phyloP scores from a whole-genome alignment of 2,888 invertebrate genomes.

The Dynastes maya region DNA sequence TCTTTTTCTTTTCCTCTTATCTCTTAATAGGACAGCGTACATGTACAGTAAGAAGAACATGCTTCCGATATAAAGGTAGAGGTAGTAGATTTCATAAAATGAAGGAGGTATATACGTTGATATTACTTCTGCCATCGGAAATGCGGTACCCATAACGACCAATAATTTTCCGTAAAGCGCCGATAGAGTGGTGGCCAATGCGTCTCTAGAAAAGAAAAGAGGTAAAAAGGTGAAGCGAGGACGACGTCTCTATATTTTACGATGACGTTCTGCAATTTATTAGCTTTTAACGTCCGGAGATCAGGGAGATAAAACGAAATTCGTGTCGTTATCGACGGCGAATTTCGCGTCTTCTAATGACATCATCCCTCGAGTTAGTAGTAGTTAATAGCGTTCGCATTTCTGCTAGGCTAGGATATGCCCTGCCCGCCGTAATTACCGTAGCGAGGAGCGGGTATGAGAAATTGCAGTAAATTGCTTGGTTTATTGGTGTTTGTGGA shows the following conservation, averaged over 20 bases:
- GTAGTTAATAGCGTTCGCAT: constrained; percentile 12
- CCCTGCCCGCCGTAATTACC: constrained; percentile 14
- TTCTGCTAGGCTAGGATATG: background rate
- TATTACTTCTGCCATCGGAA: constrained; percentile 97
- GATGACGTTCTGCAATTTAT: no score
- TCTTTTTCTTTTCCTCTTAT: constrained; percentile 65
- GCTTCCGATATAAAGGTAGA: constrained; percentile 80
- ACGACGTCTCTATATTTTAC: background rate
- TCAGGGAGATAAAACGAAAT: background rate
- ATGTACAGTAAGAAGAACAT: constrained; percentile 80
- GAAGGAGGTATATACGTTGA: constrained; percentile 95
- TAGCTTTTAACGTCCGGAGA: background rate
- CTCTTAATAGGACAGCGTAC: constrained; percentile 81
- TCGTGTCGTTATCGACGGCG: background rate
- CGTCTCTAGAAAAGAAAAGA: constrained; percentile 78
- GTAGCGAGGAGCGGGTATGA: constrained; percentile 8
- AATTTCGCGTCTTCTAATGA: constrained; percentile 27
- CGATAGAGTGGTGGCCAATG: constrained; percentile 90
- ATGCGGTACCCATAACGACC: constrained; percentile 95
- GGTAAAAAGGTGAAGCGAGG: background rate
- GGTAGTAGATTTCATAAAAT: constrained; percentile 86
- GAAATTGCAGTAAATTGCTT: constrained; percentile 37
- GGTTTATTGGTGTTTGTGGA: constrained; percentile 33
- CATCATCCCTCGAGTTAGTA: constrained; percentile 18
- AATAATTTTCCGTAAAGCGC: constrained; percentile 94